Conservation (phyloP, 2,797 vertebrate species). For the Acestrorhynchus altus region DNA sequence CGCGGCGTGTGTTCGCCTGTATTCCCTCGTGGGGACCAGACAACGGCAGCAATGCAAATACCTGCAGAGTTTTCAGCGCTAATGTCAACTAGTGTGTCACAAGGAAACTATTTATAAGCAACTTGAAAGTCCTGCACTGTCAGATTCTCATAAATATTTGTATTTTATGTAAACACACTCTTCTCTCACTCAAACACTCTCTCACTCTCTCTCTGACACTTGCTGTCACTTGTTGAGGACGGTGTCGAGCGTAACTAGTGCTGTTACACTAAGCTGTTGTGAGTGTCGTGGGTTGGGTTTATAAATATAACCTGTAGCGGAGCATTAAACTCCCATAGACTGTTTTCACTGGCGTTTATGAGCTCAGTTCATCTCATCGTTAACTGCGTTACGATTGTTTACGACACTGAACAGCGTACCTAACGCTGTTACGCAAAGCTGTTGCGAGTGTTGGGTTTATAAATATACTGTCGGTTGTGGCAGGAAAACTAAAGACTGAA, state of each 20-base stretch:
- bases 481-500: too few relatives aligned
- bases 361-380: background rate
- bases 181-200: background rate
- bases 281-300: slow-evolving; percentile 16
- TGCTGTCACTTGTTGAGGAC: slow-evolving; percentile 14
- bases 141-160: slow-evolving; percentile 50
- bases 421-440: too few relatives aligned
- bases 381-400: too few relatives aligned
- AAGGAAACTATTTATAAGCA: slow-evolving; percentile 51
- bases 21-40: slow-evolving; percentile 5
- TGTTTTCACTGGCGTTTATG: background rate
- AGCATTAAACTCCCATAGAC: background rate
- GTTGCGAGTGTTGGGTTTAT: too few relatives aligned
- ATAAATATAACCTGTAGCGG: background rate
- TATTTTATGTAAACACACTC: slow-evolving; percentile 34
- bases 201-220: background rate
- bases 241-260: background rate
- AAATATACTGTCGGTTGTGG: too few relatives aligned
- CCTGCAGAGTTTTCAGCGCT: slow-evolving; percentile 23
- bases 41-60: slow-evolving; percentile 4
- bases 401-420: too few relatives aligned
- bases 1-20: background rate
- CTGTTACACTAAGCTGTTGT: background rate
- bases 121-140: slow-evolving; percentile 50
- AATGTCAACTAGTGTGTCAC: slow-evolving; percentile 54